Percentiles rank a stretch among this genome's conserved stretches.
These are phyloP conservation scores for Rhadina sibilatrix DNA, from an alignment of 2,113 vertebrate species.

Conservation along the genomic window DNA sequence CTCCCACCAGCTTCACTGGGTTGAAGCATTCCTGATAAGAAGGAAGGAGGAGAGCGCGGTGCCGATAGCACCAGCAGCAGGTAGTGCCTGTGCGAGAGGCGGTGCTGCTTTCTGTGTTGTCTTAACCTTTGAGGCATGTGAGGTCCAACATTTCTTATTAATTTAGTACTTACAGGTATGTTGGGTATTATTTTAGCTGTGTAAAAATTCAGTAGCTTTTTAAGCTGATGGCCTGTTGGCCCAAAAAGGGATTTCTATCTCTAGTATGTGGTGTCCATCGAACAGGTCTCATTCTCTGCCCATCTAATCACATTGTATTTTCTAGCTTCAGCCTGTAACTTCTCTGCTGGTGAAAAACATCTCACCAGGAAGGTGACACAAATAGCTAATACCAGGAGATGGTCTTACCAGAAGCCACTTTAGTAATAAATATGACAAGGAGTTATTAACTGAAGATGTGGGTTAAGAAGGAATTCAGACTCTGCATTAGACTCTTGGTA, in stretches of 20 bases:
- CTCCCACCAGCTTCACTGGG: neutral
- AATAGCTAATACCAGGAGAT: neutral
- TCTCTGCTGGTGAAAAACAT: neutral
- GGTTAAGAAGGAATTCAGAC: neutral
- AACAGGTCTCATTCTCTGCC: neutral
- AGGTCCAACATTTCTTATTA: neutral
- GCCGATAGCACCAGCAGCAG: neutral
- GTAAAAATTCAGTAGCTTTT: neutral
- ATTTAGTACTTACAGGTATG: neutral
- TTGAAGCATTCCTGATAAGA: neutral
- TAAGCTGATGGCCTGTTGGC: neutral
- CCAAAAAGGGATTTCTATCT: neutral
- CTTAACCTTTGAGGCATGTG: neutral
- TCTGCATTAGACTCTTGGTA: neutral
- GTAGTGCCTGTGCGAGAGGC: neutral
- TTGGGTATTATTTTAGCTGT: neutral
- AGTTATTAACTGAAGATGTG: neutral
- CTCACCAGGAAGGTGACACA: neutral
- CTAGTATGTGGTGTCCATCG: neutral
- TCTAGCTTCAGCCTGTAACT: neutral
- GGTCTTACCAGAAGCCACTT: neutral
- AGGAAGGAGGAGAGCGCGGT: fast-evolving
- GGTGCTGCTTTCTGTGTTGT: neutral
- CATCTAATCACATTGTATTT: neutral
- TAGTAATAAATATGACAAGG: neutral